phyloP scores from a whole-genome alignment of 2,888 invertebrate species.

The Morpho achilles region DNA sequence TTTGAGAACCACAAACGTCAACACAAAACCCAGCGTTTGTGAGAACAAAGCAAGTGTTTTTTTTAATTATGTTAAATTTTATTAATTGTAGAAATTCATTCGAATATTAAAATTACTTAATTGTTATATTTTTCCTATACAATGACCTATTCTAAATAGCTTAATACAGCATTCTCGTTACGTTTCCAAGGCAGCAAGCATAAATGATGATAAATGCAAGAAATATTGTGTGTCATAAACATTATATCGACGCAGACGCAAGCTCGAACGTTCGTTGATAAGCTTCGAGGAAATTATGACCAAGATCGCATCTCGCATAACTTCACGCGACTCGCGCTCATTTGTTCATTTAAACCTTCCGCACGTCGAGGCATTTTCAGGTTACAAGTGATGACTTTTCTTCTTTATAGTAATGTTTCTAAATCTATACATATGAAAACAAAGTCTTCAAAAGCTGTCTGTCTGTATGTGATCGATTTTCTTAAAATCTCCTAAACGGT shows the following conservation, averaged over 20 bases:
- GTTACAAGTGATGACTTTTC: background rate
- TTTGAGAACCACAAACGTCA: too few relatives aligned
- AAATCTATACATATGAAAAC: too few relatives aligned
- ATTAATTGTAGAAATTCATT: too few relatives aligned
- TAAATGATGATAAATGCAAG: constrained; percentile 15
- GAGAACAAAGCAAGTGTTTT: too few relatives aligned
- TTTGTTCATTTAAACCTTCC: constrained; percentile 23
- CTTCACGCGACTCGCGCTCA: constrained; percentile 27
- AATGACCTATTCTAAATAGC: background rate
- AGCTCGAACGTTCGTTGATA: constrained; percentile 21
- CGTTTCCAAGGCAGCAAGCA: constrained; percentile 1
- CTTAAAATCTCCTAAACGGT: too few relatives aligned
- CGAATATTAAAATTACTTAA: too few relatives aligned
- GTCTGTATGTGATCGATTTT: too few relatives aligned
- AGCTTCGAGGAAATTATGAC: constrained; percentile 22
- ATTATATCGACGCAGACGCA: constrained; percentile 36
- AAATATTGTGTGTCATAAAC: constrained; percentile 43
- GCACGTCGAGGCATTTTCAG: background rate
- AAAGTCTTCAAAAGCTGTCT: too few relatives aligned
- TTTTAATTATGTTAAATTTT: too few relatives aligned
- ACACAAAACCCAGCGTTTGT: too few relatives aligned
- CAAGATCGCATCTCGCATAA: constrained; percentile 26
- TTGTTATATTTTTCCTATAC: too few relatives aligned
- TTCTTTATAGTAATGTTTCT: too few relatives aligned
- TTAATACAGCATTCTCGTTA: background rate